Base-by-base conservation (phyloP, 2,888 invertebrate genomes). In the Aphrophora alni region DNA sequence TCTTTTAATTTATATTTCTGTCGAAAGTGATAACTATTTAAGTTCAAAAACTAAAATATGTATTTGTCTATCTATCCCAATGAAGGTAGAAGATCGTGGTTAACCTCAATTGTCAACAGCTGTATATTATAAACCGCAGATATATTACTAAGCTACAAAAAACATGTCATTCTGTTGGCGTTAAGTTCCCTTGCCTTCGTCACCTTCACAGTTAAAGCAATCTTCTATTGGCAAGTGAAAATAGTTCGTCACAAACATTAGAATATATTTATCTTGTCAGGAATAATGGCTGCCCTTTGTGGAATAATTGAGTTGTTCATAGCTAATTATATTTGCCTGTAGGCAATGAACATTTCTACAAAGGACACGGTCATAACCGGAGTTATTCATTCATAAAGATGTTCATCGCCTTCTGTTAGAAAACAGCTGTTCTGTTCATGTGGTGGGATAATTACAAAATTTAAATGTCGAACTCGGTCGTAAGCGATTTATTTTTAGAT, bases 211-310 rank as follows among this genome's bases (percentile, higher is more conserved):
- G 59, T 0, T 59, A 4, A 21, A 59, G 59, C 59, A 59, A 59
- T 59, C 59, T 59, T 59, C 59, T 21, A 14, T 59, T 59, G n/a
- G 14, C 14, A 44, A 21, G 59, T 21, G 21, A 59, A 59, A 59
- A 59, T 21, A 59, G 59, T 59, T 10, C n/a, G 21, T 59, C 59
- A 59, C 59, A 59, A 59, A 59, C 21, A 59, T 59, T 59, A 59
- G 59, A 59, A 59, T 21, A 59, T 59, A 59, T 59, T 59, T 59
- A 59, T 59, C 59, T 59, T 59, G 59, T 59, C 59, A 59, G 21
- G 59, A 21, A 21, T 59, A 59, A 59, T 59, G 59, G 59, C 21
- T 21, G 59, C 59, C 59, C 59, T 59, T 59, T 59, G 59, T 59
- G 21, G 59, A 59, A 59, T 59, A 59, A 59, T 59, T 59, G 59